Evolutionary conservation across 2,797 vertebrate genomes (phyloP), one percentile per base, ranked within the genome.

Genomic region (Balearica regulorum): DNA sequence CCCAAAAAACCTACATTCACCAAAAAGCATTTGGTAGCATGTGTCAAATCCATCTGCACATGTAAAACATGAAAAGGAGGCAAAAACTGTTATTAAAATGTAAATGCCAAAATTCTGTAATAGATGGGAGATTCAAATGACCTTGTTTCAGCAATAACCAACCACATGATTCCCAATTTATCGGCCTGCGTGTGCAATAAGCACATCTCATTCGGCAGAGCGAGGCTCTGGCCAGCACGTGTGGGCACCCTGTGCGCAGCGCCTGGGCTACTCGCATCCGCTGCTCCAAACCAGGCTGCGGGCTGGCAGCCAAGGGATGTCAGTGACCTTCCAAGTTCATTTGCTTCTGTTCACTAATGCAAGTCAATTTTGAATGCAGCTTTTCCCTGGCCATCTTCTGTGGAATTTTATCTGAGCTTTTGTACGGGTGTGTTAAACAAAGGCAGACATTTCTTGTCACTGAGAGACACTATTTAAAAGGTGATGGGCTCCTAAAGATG

Each of bases 41-140:
- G 82, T 96, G 90, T 83, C 71, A 81, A 49, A 77, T 29, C 94
- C 83, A 90, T 90, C 94, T 94, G 95, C 83, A 91, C 57, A 16
- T 15, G 53, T 28, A 22, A 77, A 87, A 80, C 69, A 37, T 9
- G 69, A 10, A 64, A 48, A 44, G 61, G 69, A 92, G 72, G 70
- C 51, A 65, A 55, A 87, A 80, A 76, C 70, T 54, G 48, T 64
- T 73, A 72, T 60, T 83, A 60, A 68, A 78, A 41, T 71, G 44
- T 70, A 78, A 88, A 73, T 61, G 80, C 61, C 88, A 77, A 33
- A 48, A 43, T 71, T 58, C 69, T 11, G 1, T 55, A 54, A 18
- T 82, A 69, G 57, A 58, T 21, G 24, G 68, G 61, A 48, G 65
- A 11, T n/a, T 41, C 1, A 2, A 24, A 68, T 41, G 61, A 54